A percentile compares a stretch with the other conserved stretches of the same genome.
phyloP scores from a whole-genome alignment of 2,113 vertebrate genomes.

The Otocyon megalotis region DNA sequence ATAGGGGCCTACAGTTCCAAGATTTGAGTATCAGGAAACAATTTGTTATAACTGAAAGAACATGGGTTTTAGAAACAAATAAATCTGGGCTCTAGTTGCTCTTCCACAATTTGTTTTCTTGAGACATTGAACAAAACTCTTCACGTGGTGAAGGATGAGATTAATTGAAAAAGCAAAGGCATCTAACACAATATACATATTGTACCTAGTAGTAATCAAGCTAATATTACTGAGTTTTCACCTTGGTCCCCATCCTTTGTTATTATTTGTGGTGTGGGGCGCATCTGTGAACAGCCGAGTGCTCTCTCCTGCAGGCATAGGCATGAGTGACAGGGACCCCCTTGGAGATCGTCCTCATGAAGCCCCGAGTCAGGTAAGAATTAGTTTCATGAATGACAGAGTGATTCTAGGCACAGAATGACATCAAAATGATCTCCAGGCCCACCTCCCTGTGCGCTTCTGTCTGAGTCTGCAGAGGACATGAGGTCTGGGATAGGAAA shows the following conservation, averaged over 20 bases:
- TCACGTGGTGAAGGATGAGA: neutral
- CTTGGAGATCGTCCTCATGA: neutral
- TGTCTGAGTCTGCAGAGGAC: neutral
- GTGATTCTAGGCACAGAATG: neutral
- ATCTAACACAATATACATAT: neutral
- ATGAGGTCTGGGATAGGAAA: neutral
- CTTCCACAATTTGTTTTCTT: neutral
- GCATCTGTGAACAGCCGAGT: neutral
- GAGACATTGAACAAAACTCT: neutral
- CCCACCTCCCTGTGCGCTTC: rapidly evolving
- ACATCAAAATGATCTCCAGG: neutral
- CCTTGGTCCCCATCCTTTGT: neutral
- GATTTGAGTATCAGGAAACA: neutral
- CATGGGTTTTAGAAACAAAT: neutral
- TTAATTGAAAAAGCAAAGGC: neutral
- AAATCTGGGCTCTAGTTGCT: neutral
- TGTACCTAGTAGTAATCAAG: neutral
- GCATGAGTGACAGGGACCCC: neutral
- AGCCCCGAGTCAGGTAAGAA: neutral
- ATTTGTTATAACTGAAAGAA: neutral
- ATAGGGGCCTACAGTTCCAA: neutral
- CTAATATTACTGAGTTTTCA: neutral
- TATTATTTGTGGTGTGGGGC: neutral
- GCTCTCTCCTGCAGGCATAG: neutral
- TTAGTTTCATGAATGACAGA: neutral